Evolutionary conservation across 1,140 invertebrate species (phyloP).

Genomic region (Condylostylus longicornis): DNA sequence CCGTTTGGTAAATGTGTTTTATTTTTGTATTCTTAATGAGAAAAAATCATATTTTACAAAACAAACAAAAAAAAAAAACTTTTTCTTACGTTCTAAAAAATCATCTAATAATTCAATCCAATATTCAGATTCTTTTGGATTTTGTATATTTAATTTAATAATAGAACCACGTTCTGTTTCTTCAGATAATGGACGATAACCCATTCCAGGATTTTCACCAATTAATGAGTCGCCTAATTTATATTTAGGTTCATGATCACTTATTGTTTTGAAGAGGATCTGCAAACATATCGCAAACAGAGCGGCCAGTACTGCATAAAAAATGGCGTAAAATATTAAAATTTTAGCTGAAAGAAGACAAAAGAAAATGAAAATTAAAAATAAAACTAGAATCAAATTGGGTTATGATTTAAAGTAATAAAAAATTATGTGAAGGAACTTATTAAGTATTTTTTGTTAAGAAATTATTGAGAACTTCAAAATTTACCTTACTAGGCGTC

Average conservation of each 20-base stretch:
- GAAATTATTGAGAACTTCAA: no score
- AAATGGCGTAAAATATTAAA: slow-evolving; percentile 67
- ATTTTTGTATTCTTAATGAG: slow-evolving; percentile 29
- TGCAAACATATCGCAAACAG: slow-evolving; percentile 73
- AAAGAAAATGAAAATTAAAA: neutral
- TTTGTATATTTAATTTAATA: slow-evolving; percentile 61
- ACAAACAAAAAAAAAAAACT: neutral
- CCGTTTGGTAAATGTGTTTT: slow-evolving; percentile 35
- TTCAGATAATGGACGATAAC: slow-evolving; percentile 68
- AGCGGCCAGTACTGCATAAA: slow-evolving; percentile 60
- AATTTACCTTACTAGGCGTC: no score
- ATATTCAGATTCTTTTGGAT: slow-evolving; percentile 43
- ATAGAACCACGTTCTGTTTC: slow-evolving; percentile 63
- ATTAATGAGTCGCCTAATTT: slow-evolving; percentile 59
- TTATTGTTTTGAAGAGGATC: slow-evolving; percentile 55
- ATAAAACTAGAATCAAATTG: neutral
- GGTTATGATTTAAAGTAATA: no score
- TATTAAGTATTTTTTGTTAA: no score
- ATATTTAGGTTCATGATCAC: slow-evolving; percentile 53
- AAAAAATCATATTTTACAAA: neutral
- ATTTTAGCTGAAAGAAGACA: slow-evolving; percentile 49
- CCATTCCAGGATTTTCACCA: slow-evolving; percentile 77
- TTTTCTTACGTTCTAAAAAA: slow-evolving; percentile 54
- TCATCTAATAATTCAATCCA: slow-evolving; percentile 52
- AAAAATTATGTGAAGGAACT: no score